phyloP scores from a whole-genome alignment of 2,888 invertebrate species.

The Drosophila demipolita region DNA sequence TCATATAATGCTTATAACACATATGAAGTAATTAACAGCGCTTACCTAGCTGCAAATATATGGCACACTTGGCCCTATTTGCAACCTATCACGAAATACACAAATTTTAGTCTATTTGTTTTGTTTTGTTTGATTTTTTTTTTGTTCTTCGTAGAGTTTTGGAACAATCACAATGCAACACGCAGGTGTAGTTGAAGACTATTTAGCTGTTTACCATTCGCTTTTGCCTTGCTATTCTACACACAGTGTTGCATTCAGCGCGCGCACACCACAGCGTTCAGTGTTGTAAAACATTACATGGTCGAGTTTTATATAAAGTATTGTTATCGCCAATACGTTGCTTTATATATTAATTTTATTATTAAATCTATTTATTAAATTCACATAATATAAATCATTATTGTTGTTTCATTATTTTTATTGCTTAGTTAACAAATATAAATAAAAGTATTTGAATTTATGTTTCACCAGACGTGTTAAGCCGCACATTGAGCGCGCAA shows the following conservation, averaged over 20 bases:
- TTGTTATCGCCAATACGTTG: slow-evolving; percentile 1
- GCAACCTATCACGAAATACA: slow-evolving; percentile 12
- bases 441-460: neutral
- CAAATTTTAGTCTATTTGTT: slow-evolving; percentile 15
- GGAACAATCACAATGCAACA: slow-evolving; percentile 45
- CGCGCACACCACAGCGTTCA: slow-evolving; percentile 5
- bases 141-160: slow-evolving; percentile 26
- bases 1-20: neutral
- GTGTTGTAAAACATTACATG: slow-evolving; percentile 1
- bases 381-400: too few species aligned
- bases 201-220: slow-evolving; percentile 57
- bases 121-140: slow-evolving; percentile 33
- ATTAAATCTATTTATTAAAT: neutral
- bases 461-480: slow-evolving; percentile 7
- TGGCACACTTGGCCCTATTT: neutral
- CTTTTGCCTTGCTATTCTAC: slow-evolving; percentile 73
- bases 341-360: neutral
- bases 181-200: slow-evolving; percentile 69
- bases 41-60: slow-evolving; percentile 38
- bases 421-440: neutral
- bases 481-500: neutral
- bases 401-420: neutral
- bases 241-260: slow-evolving; percentile 66
- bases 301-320: neutral
- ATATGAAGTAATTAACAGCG: slow-evolving; percentile 10